phyloP scores from a whole-genome alignment of 2,888 invertebrate genomes.

The Macaria notata region DNA sequence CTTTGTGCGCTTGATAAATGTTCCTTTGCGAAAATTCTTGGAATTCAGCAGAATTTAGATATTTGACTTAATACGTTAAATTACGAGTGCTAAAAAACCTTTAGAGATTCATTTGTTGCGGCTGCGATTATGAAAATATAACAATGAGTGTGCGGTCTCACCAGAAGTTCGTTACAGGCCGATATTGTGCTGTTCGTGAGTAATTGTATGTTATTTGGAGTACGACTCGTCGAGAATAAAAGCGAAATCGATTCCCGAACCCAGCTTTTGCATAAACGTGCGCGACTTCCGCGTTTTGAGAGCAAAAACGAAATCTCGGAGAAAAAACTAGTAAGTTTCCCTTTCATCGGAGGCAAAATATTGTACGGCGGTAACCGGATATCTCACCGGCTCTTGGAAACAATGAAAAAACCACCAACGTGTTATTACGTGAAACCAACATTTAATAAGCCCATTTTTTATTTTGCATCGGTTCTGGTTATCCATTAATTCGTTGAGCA shows the following conservation, averaged over 20 bases:
- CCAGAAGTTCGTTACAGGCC: slow-evolving; percentile 49
- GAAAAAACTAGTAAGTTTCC: slow-evolving; percentile 78
- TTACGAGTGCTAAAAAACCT: slow-evolving; percentile 60
- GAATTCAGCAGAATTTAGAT: slow-evolving; percentile 71
- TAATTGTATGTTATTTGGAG: slow-evolving; percentile 74
- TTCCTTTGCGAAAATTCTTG: slow-evolving; percentile 74
- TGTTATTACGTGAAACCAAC: slow-evolving; percentile 82
- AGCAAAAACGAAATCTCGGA: slow-evolving; percentile 72
- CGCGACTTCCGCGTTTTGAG: slow-evolving; percentile 73
- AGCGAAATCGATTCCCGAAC: slow-evolving; percentile 71
- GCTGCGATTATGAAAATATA: slow-evolving; percentile 49
- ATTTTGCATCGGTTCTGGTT: slow-evolving; percentile 76
- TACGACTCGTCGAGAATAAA: slow-evolving; percentile 57
- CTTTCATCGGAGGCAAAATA: slow-evolving; percentile 80
- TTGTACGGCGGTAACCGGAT: slow-evolving; percentile 82
- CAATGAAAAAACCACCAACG: slow-evolving; percentile 79
- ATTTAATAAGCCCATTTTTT: slow-evolving; percentile 81
- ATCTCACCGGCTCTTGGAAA: slow-evolving; percentile 75
- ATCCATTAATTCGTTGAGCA: slow-evolving; percentile 78
- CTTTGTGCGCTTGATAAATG: slow-evolving; percentile 82
- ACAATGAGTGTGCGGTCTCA: slow-evolving; percentile 59
- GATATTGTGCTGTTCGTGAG: slow-evolving; percentile 50
- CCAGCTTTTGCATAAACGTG: slow-evolving; percentile 78
- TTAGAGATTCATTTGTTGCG: slow-evolving; percentile 41
- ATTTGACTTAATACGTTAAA: slow-evolving; percentile 69